These are phyloP conservation scores for Mionectes macconnelli DNA, from an alignment of 2,113 vertebrate genomes.

Conservation along the genomic window DNA sequence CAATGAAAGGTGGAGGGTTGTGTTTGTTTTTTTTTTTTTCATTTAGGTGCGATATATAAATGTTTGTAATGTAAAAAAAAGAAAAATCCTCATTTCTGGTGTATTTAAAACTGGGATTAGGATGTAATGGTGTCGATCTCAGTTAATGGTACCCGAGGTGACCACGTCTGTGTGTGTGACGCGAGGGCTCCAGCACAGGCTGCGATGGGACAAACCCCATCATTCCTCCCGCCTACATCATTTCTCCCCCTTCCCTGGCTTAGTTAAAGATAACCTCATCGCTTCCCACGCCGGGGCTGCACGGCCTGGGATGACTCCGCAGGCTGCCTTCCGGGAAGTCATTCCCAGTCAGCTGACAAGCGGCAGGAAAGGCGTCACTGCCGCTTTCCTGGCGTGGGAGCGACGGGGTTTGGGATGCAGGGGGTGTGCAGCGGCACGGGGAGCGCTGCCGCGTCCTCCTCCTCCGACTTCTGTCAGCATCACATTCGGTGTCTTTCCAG, in stretches of 20 bases:
- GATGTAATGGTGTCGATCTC: neutral
- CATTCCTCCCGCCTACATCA: fast-evolving
- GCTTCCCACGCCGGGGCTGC: neutral
- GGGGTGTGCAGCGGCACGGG: fast-evolving
- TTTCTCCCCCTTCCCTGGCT: no score
- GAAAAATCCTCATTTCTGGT: neutral
- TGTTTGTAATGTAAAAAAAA: neutral
- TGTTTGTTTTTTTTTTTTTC: neutral
- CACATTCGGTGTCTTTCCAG: fast-evolving
- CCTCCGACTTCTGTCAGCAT: fast-evolving
- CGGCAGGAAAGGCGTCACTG: neutral
- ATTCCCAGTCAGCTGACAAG: neutral
- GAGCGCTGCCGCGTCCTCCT: fast-evolving
- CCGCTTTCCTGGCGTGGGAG: fast-evolving
- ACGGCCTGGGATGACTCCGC: neutral
- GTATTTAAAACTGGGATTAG: neutral
- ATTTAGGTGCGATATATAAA: neutral
- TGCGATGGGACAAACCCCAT: neutral
- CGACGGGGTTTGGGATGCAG: fast-evolving
- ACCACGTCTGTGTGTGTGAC: neutral
- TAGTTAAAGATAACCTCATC: fast-evolving
- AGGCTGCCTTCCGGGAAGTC: neutral
- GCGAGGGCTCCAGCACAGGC: neutral
- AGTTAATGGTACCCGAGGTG: neutral
- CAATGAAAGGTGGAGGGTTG: neutral